Conservation (phyloP, 2,888 invertebrate genomes). For the Eristalis tenax region DNA sequence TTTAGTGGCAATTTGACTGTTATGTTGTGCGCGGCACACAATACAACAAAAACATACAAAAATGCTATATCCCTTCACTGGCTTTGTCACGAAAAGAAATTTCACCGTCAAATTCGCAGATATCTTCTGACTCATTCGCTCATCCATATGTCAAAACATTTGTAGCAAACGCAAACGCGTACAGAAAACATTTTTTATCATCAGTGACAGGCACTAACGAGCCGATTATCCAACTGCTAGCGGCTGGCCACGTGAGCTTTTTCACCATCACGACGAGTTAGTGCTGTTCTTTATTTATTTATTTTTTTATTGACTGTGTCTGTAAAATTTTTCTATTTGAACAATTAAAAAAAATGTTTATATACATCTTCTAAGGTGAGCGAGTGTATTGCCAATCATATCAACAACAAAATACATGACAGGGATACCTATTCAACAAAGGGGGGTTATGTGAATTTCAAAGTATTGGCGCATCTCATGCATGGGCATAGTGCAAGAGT, state of each 20-base stretch:
- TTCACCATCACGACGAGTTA: constrained; percentile 36
- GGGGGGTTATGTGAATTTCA: constrained; percentile 28
- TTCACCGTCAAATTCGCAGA: constrained; percentile 20
- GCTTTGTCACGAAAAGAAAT: constrained; percentile 29
- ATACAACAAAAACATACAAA: constrained; percentile 14
- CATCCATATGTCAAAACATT: constrained; percentile 39
- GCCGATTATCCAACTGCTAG: constrained; percentile 35
- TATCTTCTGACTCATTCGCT: constrained; percentile 26
- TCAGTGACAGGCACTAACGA: constrained; percentile 25
- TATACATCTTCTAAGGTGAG: constrained; percentile 42
- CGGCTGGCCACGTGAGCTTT: constrained; percentile 41
- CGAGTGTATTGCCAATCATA: constrained; percentile 16
- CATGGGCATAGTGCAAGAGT: constrained; percentile 19
- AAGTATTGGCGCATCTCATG: constrained; percentile 31
- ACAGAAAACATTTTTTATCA: constrained; percentile 16
- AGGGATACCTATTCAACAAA: constrained; percentile 13
- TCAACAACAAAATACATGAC: constrained; percentile 9
- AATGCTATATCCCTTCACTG: constrained; percentile 20
- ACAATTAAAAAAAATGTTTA: neutral
- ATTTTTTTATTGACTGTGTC: constrained; percentile 24
- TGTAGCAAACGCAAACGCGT: constrained; percentile 35
- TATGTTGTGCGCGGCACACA: constrained; percentile 11
- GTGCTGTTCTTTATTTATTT: constrained; percentile 23
- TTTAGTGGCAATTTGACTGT: constrained; percentile 12
- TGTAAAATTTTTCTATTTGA: constrained; percentile 22